Percentiles rank a stretch among this genome's conserved stretches.
phyloP scores from a whole-genome alignment of 2,113 vertebrate species.

The Oncorhynchus gorbuscha region DNA sequence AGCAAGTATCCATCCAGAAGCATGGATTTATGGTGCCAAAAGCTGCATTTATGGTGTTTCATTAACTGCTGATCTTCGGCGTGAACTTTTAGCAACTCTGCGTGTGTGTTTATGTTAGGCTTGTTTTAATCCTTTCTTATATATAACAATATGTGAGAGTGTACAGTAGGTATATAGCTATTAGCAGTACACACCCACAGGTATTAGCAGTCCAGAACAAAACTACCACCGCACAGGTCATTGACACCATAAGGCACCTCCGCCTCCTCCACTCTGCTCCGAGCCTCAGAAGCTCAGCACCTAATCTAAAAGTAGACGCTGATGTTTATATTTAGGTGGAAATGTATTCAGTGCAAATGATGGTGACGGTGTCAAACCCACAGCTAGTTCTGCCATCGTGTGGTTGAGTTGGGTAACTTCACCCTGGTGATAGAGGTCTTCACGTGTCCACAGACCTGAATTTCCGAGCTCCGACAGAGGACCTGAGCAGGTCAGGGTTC shows the following conservation, averaged over 20 bases:
- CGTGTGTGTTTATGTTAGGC: no score
- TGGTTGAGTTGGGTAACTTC: constrained; percentile 38
- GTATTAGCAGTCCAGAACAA: no score
- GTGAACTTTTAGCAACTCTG: not conserved
- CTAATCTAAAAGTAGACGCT: constrained; percentile 55
- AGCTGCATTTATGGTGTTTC: constrained; percentile 16
- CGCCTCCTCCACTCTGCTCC: constrained; percentile 10
- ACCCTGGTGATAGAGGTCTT: not conserved
- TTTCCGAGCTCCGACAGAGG: no score
- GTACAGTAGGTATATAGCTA: no score
- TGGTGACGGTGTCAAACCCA: not conserved
- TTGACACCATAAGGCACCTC: no score
- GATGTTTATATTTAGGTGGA: not conserved
- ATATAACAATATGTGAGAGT: not conserved
- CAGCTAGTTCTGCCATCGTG: constrained; percentile 56
- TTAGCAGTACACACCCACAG: no score
- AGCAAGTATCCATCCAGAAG: no score
- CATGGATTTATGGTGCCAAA: constrained; percentile 10
- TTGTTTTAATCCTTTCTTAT: not conserved
- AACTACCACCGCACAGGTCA: no score
- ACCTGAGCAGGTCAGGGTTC: no score
- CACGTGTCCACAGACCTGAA: no score
- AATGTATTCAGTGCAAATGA: constrained; percentile 29
- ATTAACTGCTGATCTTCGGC: not conserved
- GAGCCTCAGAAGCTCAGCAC: constrained; percentile 9